Percentiles rank a stretch among this genome's conserved stretches.
phyloP scores from a whole-genome alignment of 1,140 invertebrate species.

The Calliopsis andreniformis region DNA sequence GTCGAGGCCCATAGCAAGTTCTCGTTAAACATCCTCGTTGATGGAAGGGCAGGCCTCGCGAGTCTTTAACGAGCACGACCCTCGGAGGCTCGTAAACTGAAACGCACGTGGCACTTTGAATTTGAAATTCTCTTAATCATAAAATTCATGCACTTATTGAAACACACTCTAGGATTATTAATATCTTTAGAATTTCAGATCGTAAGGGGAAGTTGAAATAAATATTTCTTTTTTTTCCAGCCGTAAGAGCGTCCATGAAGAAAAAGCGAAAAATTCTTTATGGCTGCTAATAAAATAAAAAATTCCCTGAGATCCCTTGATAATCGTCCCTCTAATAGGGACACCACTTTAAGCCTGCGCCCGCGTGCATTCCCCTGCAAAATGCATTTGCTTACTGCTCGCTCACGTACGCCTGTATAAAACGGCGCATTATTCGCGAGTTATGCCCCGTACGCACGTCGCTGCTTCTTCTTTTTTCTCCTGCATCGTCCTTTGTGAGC shows the following conservation, averaged over 20 bases:
- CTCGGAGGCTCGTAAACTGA: too few species aligned
- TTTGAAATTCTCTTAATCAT: too few species aligned
- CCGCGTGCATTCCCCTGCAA: slow-evolving; percentile 29
- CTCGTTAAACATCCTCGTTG: slow-evolving; percentile 21
- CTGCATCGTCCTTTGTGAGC: slow-evolving; percentile 34
- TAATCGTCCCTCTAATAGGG: background rate
- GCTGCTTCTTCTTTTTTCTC: slow-evolving; percentile 36
- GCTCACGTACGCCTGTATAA: slow-evolving; percentile 63
- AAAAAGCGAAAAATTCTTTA: too few species aligned
- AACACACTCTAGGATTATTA: too few species aligned
- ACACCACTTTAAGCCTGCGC: slow-evolving; percentile 43
- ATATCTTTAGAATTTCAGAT: too few species aligned
- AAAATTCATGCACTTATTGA: too few species aligned
- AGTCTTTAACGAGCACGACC: slow-evolving; percentile 54
- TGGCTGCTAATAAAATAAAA: too few species aligned
- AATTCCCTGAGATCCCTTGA: too few species aligned
- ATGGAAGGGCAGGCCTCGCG: background rate
- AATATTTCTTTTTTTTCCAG: too few species aligned
- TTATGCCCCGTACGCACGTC: slow-evolving; percentile 61
- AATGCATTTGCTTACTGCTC: slow-evolving; percentile 64
- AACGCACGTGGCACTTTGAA: too few species aligned
- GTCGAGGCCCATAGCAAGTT: background rate
- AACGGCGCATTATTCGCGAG: slow-evolving; percentile 64
- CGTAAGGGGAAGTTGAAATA: too few species aligned
- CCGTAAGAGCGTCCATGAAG: too few species aligned